Evolutionary conservation across 2,888 invertebrate genomes (phyloP).

Genomic region (Augiades crinisus): DNA sequence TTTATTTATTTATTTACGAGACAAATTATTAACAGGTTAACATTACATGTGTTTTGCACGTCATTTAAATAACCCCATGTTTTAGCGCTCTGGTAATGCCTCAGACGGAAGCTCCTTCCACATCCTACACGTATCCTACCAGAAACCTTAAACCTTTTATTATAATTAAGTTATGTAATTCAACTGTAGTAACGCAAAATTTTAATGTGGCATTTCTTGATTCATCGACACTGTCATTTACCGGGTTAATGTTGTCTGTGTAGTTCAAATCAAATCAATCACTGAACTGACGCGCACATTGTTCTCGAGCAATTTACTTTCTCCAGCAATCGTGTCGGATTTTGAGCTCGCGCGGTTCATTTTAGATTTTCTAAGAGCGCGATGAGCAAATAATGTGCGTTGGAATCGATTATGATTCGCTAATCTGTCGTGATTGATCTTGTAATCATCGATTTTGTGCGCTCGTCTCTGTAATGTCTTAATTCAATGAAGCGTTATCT

Average conservation of each 20-base stretch:
- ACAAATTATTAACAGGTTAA: too few relatives aligned
- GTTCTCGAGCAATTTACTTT: conserved; percentile 36
- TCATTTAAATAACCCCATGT: too few relatives aligned
- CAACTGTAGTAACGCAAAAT: too few relatives aligned
- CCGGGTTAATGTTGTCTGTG: conserved; percentile 20
- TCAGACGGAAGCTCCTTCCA: too few relatives aligned
- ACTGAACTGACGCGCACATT: conserved; percentile 24
- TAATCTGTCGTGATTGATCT: conserved; percentile 5
- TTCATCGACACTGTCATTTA: neutral
- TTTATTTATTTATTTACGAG: too few relatives aligned
- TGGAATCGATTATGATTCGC: conserved; percentile 14
- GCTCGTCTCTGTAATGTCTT: conserved; percentile 12
- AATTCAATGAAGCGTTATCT: conserved; percentile 7
- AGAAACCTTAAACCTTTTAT: too few relatives aligned
- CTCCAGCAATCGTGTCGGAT: conserved; percentile 27
- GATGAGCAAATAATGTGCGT: neutral
- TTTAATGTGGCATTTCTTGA: neutral
- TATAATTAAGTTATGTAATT: too few relatives aligned
- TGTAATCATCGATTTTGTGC: conserved; percentile 1
- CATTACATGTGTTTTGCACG: too few relatives aligned
- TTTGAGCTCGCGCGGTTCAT: neutral
- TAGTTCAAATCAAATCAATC: conserved; percentile 27
- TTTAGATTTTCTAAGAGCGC: conserved; percentile 8
- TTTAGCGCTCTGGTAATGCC: too few relatives aligned
- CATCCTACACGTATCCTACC: too few relatives aligned